A percentile compares a stretch with the other conserved stretches of the same genome.
Conservation (phyloP, 2,113 vertebrate genomes). For the Daubentonia madagascariensis region DNA sequence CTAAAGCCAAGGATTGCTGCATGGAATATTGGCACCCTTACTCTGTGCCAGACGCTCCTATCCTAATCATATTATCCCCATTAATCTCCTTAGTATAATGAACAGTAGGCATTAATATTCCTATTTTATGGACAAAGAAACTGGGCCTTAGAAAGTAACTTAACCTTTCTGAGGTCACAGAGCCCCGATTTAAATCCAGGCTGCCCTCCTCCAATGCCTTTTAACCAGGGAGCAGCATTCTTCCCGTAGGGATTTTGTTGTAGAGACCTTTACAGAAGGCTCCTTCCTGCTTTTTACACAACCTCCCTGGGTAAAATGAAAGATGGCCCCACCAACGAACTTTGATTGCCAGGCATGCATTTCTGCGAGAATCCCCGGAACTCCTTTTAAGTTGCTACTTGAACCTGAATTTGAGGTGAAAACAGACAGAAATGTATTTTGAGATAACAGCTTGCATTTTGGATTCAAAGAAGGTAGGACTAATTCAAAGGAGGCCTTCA, state of each 20-base stretch:
- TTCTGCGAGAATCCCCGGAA: not conserved
- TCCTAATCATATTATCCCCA: not conserved
- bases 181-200: not conserved
- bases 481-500: not conserved
- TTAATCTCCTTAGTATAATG: not conserved
- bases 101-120: not conserved
- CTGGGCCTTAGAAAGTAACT: not conserved
- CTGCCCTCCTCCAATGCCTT: not conserved
- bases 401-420: not conserved
- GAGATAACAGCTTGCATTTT: not conserved
- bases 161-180: not conserved
- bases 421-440: not conserved
- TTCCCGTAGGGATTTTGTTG: not conserved
- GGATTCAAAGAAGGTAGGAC: not conserved
- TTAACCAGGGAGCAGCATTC: not conserved
- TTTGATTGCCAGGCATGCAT: not conserved
- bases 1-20: not conserved
- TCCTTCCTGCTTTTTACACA: not conserved
- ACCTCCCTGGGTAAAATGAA: not conserved
- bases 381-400: slow-evolving; percentile 23
- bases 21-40: not conserved
- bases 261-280: not conserved
- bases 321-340: not conserved
- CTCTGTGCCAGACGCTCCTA: not conserved
- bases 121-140: not conserved